Base-by-base conservation (phyloP, 2,888 invertebrate genomes). In the Epinotia ramella region DNA sequence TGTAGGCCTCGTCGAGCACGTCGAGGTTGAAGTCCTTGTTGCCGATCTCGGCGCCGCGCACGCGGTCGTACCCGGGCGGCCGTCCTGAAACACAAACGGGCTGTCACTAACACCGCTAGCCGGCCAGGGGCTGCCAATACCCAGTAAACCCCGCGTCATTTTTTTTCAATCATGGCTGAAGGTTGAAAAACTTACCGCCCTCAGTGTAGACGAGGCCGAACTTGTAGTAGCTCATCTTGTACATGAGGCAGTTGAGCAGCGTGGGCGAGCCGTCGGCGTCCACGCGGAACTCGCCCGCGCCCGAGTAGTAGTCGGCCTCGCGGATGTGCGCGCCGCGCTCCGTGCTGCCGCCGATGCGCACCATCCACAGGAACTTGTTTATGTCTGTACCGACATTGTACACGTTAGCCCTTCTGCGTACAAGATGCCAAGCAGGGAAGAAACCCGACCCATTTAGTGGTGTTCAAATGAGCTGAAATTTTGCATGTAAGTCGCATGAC, bases 311-410 rank as follows among this genome's bases (percentile, higher is more conserved):
- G 94, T 99, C 99, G 86, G 97, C 96, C 94, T 99, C 99, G 86
- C 98, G 98, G 84, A 99, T 99, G 90, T 99, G 98, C 56, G 97
- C 97, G 68, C 99, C 99, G 83, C 97, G 96, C 79, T 98, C 98
- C 6, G 99, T 99, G 87, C 98, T 98, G 80, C 99, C 99, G 81
- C 99, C 99, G 89, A 99, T 98, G 65, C 89, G 98, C 93, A 99
- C 99, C 99, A 99, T 99, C 99, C 99, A 99, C 79, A 99, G 95
- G 94, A 99, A 99, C 95, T 99, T 99, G 94, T 99, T 99, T 79
- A 99, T 99, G 90, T 99, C 98, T 97, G 90, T 0, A 13, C 20
- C 49, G 4, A 40, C 9, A 9, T 7, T 40, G 0, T 40, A 40
- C 24, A 28, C 3, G 24, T 28, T 28, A 28, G 24, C 24, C 24